phyloP scores from a whole-genome alignment of 1,140 invertebrate species.

The Zaprionus gabonicus region DNA sequence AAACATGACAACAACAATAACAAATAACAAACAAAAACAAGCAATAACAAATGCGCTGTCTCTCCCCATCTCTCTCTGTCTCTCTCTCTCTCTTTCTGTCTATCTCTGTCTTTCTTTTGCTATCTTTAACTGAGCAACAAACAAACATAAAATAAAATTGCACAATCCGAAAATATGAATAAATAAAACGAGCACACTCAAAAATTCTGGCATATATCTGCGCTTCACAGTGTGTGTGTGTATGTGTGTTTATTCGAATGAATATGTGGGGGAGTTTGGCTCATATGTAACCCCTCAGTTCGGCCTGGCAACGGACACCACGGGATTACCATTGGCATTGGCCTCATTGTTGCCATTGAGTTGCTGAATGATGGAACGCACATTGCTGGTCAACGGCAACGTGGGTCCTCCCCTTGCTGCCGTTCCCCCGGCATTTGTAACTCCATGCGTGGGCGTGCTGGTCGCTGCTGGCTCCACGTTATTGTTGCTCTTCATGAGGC shows the following conservation, averaged over 20 bases:
- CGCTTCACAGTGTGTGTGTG: conserved; percentile 4
- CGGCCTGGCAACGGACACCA: conserved; percentile 39
- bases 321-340: conserved; percentile 49
- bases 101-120: background rate
- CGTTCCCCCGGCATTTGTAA: conserved; percentile 6
- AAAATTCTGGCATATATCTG: conserved; percentile 41
- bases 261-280: background rate
- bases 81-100: conserved; percentile 18
- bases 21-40: conserved; percentile 59
- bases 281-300: conserved; percentile 22
- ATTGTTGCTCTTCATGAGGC: conserved; percentile 85
- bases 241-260: background rate
- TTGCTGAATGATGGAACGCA: conserved; percentile 77
- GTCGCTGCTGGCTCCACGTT: conserved; percentile 5
- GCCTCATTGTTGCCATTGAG: conserved; percentile 59
- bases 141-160: conserved; percentile 26
- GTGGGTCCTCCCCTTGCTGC: conserved; percentile 17
- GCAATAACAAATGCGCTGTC: conserved; percentile 30
- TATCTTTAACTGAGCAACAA: conserved; percentile 34
- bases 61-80: background rate
- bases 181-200: conserved; percentile 22
- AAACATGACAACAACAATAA: conserved; percentile 69
- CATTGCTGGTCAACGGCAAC: conserved; percentile 70
- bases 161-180: conserved; percentile 27
- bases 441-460: conserved; percentile 1